Evolutionary conservation across 2,888 invertebrate species (phyloP), one percentile per base, ranked within the genome.

Genomic region (Tridacna gigas): DNA sequence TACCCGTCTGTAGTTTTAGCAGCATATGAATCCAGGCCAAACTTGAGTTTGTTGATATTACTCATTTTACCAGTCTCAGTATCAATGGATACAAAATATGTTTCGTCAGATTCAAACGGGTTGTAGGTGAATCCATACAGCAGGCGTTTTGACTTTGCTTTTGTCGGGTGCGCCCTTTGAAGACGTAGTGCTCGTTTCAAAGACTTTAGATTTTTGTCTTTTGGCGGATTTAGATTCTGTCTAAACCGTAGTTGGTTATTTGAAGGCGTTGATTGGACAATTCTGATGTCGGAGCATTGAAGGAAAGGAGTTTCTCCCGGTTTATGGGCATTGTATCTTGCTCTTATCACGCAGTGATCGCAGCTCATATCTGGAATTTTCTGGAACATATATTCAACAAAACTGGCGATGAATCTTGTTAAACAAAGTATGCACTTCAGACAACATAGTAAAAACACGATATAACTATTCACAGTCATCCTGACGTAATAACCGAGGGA

Each of bases 231-330:
- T 51, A 45, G 13, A 25, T 67, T 45, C 0, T 61, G 81, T 18
- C 37, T 11, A 37, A 67, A 87, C 75, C 61, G 76, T 7, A 83
- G 69, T 11, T n/a, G 71, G 12, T 37, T 60, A 48, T 75, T 60
- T 18, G 22, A 20, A 11, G 67, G 15, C 18, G 63, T 63, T 12
- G 28, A 20, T 20, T 69, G 65, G 12, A 75, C 74, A 12, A 89
- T 86, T 28, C 69, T 82, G 45, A 91, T 80, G 69, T 91, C 91
- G 0, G 90, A 74, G 73, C 91, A 91, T 69, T 91, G 91, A 48
- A 90, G 88, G 61, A 91, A 91, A 4, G 87, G 84, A 3, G 79
- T 82, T 79, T 91, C 91, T 22, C 91, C 91, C 4, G 91, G 89
- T 79, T 91, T 91, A 77, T 91, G 90, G 9, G 90, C 85, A 22